phyloP scores from a whole-genome alignment of 2,113 vertebrate species.

The Charina bottae region DNA sequence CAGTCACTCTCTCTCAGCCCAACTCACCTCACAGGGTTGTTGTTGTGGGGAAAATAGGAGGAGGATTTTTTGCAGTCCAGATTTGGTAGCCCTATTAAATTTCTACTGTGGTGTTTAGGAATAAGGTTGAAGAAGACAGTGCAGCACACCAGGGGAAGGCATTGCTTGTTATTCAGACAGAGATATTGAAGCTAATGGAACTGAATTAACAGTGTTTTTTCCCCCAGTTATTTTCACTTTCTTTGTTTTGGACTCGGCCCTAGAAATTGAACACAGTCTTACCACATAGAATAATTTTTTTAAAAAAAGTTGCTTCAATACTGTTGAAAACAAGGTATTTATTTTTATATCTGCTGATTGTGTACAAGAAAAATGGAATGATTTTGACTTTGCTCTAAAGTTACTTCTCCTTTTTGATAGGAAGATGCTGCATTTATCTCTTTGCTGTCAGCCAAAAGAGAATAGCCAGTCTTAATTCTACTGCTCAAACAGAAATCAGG shows the following conservation, averaged over 20 bases:
- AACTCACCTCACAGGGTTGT: no score
- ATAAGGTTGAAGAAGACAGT: background rate
- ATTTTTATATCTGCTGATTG: background rate
- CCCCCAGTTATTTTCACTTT: background rate
- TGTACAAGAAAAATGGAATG: background rate
- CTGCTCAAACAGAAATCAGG: fast-evolving
- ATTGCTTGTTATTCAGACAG: background rate
- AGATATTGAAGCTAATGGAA: background rate
- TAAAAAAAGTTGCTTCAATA: no score
- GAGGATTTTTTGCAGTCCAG: background rate
- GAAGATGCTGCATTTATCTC: background rate
- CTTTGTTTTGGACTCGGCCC: background rate
- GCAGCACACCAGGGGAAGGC: background rate
- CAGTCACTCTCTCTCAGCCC: no score
- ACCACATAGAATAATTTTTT: background rate
- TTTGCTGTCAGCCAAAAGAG: background rate
- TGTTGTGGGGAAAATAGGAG: no score
- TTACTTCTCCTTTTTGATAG: background rate
- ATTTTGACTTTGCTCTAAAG: background rate
- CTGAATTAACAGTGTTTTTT: background rate
- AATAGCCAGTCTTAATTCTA: background rate
- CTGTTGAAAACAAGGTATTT: background rate
- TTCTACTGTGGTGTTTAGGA: background rate
- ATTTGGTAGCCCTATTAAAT: background rate
- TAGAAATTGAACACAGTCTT: background rate